These are phyloP conservation scores for Lordiphosa clarofinis DNA, from an alignment of 1,140 invertebrate genomes.

Conservation along the genomic window DNA sequence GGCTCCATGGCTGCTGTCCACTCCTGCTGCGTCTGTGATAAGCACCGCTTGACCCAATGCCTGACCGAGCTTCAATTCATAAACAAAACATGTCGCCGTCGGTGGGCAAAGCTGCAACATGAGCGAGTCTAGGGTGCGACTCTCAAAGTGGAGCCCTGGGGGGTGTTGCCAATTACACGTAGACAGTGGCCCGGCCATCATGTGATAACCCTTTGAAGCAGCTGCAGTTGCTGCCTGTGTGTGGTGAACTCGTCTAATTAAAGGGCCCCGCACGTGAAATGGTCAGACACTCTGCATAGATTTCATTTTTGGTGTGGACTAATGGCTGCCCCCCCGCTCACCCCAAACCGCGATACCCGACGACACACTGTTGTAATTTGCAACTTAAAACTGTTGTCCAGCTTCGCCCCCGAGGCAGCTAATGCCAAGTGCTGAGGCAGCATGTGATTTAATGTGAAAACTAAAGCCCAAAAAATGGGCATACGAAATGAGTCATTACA, in stretches of 20 bases:
- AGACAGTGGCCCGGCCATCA: constrained; percentile 6
- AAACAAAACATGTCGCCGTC: constrained; percentile 57
- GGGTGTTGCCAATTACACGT: constrained; percentile 60
- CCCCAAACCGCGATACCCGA: too few relatives aligned
- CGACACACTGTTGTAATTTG: too few relatives aligned
- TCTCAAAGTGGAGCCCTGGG: constrained; percentile 41
- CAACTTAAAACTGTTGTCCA: constrained; percentile 60
- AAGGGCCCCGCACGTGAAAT: constrained; percentile 57
- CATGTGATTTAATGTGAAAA: constrained; percentile 51
- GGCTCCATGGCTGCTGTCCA: too few relatives aligned
- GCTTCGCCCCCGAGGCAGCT: constrained; percentile 7
- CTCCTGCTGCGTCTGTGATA: too few relatives aligned
- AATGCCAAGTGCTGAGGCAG: constrained; percentile 50
- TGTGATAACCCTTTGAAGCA: constrained; percentile 64
- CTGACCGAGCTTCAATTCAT: constrained; percentile 44
- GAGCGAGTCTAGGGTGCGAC: constrained; percentile 17
- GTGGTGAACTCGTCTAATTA: constrained; percentile 51
- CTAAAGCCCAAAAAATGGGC: constrained; percentile 41
- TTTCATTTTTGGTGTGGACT: constrained; percentile 68
- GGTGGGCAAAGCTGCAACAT: constrained; percentile 10
- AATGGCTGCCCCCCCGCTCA: too few relatives aligned
- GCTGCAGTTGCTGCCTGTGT: constrained; percentile 9
- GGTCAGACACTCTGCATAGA: constrained; percentile 36
- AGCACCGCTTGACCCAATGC: too few relatives aligned
- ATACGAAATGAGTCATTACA: constrained; percentile 75